These are phyloP conservation scores for Drosophila koepferae DNA, from an alignment of 2,888 invertebrate genomes.

Conservation along the genomic window DNA sequence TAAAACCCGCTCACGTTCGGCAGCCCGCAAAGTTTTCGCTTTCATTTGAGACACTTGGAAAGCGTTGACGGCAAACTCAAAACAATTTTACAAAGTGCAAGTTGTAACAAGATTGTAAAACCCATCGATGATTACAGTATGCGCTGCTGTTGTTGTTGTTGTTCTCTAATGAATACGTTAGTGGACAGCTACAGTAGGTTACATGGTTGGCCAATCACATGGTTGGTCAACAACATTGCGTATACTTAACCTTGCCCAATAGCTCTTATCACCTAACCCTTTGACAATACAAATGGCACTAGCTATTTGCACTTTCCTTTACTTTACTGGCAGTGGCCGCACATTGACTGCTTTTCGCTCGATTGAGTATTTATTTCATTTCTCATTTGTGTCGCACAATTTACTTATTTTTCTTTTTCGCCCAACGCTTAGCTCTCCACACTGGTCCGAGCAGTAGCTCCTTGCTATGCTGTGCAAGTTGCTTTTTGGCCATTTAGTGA, in stretches of 20 bases:
- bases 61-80: constrained; percentile 40
- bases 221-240: constrained; percentile 26
- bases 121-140: constrained; percentile 5
- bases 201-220: constrained; percentile 33
- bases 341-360: constrained; percentile 76
- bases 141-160: neutral
- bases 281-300: constrained; percentile 35
- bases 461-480: constrained; percentile 29
- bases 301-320: constrained; percentile 48
- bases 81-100: constrained; percentile 44
- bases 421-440: neutral
- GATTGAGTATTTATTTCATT: constrained; percentile 82
- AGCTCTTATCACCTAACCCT: constrained; percentile 42
- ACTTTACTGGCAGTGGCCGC: constrained; percentile 46
- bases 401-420: constrained; percentile 34
- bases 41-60: constrained; percentile 61
- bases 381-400: constrained; percentile 79
- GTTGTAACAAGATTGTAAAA: constrained; percentile 18
- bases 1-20: constrained; percentile 62
- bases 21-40: constrained; percentile 53
- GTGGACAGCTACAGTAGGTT: constrained; percentile 24
- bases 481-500: constrained; percentile 49
- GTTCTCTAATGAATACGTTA: neutral
- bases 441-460: neutral
- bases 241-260: constrained; percentile 50